Evolutionary conservation across 2,113 vertebrate genomes (phyloP).

Genomic region (Hymenochirus boettgeri): DNA sequence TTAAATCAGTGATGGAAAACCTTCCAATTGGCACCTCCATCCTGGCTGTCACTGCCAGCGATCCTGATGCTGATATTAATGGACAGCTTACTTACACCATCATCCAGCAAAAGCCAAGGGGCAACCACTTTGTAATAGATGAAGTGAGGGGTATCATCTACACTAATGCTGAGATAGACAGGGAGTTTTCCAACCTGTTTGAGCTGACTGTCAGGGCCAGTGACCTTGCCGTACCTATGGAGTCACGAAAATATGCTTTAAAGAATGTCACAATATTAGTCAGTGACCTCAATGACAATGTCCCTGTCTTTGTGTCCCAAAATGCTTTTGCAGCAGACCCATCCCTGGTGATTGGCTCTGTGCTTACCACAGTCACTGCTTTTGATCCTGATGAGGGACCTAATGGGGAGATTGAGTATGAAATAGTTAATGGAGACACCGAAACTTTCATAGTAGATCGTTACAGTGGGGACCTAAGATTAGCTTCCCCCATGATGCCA

Average conservation of each 20-base stretch:
- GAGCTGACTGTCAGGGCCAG: slow-evolving; percentile 90
- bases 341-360: slow-evolving; percentile 81
- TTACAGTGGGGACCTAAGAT: slow-evolving; percentile 86
- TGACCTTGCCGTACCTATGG: slow-evolving; percentile 85
- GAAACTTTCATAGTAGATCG: slow-evolving; percentile 92
- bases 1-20: slow-evolving; percentile 92
- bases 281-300: slow-evolving; percentile 90
- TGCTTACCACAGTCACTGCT: slow-evolving; percentile 86
- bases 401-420: slow-evolving; percentile 93
- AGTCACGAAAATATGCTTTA: slow-evolving; percentile 81
- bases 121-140: slow-evolving; percentile 84
- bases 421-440: slow-evolving; percentile 83
- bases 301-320: slow-evolving; percentile 85
- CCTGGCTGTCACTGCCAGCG: slow-evolving; percentile 79
- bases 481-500: slow-evolving; percentile 80
- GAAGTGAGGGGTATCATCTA: slow-evolving; percentile 75
- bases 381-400: slow-evolving; percentile 88
- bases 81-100: slow-evolving; percentile 84
- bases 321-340: slow-evolving; percentile 87
- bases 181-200: slow-evolving; percentile 92
- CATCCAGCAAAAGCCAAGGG: slow-evolving; percentile 84
- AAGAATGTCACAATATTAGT: slow-evolving; percentile 94
- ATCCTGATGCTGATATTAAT: slow-evolving; percentile 93
- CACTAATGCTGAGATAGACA: slow-evolving; percentile 82
- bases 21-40: slow-evolving; percentile 83